A percentile compares a stretch with the other conserved stretches of the same genome.
Conservation (phyloP, 2,888 invertebrate genomes). For the Cataglyphis altisquamis region DNA sequence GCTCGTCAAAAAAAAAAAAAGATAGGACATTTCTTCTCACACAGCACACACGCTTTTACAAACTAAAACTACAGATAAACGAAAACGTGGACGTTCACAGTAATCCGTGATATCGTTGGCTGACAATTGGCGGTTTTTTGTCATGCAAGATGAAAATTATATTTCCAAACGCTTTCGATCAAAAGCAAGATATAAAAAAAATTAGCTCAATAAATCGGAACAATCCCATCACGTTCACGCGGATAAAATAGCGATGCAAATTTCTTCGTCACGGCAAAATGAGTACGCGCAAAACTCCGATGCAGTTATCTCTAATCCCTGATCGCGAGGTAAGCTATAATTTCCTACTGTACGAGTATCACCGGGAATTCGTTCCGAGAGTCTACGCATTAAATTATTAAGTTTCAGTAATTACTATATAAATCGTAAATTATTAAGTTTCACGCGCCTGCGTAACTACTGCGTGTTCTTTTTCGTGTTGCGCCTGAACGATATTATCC, state of each 20-base stretch:
- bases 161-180: conserved; percentile 15
- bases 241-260: conserved; percentile 26
- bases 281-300: conserved; percentile 7
- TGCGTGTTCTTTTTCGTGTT: neutral
- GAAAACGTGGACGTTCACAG: conserved; percentile 24
- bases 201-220: conserved; percentile 22
- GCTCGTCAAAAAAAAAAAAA: neutral
- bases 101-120: conserved; percentile 21
- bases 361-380: conserved; percentile 4
- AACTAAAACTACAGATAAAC: conserved; percentile 22
- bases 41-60: neutral
- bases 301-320: conserved; percentile 28
- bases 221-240: neutral
- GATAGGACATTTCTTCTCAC: conserved; percentile 9
- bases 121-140: conserved; percentile 18
- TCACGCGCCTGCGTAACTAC: conserved; percentile 8
- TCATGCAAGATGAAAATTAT: conserved; percentile 26
- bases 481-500: conserved; percentile 35
- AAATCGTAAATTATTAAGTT: conserved; percentile 24
- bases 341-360: conserved; percentile 18
- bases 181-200: conserved; percentile 13
- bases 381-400: conserved; percentile 12
- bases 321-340: conserved; percentile 28
- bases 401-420: conserved; percentile 4
- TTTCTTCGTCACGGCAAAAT: conserved; percentile 16